Percentiles rank a stretch among this genome's conserved stretches.
Conservation (phyloP, 2,797 vertebrate species). For the Phoeniculus purpureus region DNA sequence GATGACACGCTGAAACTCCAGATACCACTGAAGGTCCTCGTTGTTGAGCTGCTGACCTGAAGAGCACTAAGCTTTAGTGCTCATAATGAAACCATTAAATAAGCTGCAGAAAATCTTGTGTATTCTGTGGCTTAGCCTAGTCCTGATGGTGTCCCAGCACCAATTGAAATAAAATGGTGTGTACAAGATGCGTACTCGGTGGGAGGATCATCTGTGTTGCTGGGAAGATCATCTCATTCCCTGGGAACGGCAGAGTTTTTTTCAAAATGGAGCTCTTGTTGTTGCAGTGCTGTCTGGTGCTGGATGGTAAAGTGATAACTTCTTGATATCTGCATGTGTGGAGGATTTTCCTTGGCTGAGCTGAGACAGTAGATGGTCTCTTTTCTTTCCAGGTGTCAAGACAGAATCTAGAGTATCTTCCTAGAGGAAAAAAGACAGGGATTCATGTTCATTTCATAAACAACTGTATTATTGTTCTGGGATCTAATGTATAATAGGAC, state of each 20-base stretch:
- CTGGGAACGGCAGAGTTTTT: background rate
- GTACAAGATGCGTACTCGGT: background rate
- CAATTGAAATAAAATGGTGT: slow-evolving; percentile 24
- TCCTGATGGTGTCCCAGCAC: slow-evolving; percentile 27
- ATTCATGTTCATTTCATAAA: accelerated
- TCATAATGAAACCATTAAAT: background rate
- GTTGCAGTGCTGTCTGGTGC: background rate
- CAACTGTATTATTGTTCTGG: background rate
- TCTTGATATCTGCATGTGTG: accelerated
- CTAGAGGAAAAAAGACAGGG: background rate
- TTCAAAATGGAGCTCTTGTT: background rate
- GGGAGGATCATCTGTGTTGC: background rate
- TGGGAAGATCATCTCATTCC: background rate
- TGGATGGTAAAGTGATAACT: background rate
- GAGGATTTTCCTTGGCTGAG: background rate
- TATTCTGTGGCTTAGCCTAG: slow-evolving; percentile 15
- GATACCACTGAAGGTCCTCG: background rate
- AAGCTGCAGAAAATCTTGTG: slow-evolving; percentile 8
- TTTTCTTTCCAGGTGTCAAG: background rate
- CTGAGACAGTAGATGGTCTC: background rate
- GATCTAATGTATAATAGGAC: background rate
- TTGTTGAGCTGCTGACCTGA: background rate
- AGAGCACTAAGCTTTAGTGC: background rate
- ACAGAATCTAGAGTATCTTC: background rate
- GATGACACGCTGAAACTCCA: background rate